These are phyloP conservation scores for Prolemur simus DNA, from an alignment of 2,113 vertebrate species.

Conservation along the genomic window DNA sequence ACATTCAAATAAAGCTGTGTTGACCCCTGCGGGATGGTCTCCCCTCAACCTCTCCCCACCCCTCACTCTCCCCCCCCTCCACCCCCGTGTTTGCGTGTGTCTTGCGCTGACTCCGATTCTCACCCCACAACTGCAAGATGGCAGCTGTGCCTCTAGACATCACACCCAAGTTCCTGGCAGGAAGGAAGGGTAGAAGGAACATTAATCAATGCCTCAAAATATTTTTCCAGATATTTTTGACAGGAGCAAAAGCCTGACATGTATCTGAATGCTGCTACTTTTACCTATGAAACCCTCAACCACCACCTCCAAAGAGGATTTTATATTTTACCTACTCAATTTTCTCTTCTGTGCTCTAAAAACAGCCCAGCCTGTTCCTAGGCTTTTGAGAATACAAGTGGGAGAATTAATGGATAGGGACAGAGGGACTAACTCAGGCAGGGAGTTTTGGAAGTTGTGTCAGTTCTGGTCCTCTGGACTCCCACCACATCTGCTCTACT, in stretches of 20 bases:
- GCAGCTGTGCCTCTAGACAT: background rate
- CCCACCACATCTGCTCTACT: background rate
- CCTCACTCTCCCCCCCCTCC: background rate
- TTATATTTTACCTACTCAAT: rapidly evolving
- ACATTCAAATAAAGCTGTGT: background rate
- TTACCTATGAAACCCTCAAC: background rate
- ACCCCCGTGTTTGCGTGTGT: background rate
- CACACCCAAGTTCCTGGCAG: background rate
- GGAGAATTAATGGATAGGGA: no score
- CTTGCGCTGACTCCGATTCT: background rate
- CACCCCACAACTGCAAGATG: background rate
- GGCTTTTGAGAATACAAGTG: background rate
- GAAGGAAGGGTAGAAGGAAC: background rate
- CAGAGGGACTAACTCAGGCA: background rate
- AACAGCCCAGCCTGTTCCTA: no score
- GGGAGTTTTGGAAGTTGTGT: background rate
- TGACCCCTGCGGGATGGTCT: rapidly evolving
- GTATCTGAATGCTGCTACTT: background rate
- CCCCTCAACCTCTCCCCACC: background rate
- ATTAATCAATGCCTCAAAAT: background rate
- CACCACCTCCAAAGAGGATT: background rate
- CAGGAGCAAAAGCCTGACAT: background rate
- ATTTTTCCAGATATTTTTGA: background rate
- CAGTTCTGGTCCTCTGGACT: background rate
- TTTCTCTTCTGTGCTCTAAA: background rate